A percentile compares a stretch with the other conserved stretches of the same genome.
Conservation (phyloP, 2,797 vertebrate species). For the Tadarida brasiliensis region DNA sequence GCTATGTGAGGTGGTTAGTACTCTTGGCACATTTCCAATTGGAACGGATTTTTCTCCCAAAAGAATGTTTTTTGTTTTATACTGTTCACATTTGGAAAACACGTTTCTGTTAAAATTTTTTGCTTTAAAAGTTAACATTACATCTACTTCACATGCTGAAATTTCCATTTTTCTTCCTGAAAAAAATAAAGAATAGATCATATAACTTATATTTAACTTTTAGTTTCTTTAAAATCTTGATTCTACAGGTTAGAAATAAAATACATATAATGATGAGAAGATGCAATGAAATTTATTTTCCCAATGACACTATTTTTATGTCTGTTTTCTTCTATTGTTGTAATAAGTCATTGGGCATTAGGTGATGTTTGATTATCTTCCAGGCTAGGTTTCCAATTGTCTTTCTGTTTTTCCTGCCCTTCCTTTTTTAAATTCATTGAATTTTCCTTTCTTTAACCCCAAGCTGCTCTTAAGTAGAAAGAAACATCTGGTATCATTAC, state of each 20-base stretch:
- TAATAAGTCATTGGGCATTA: neutral
- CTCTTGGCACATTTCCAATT: neutral
- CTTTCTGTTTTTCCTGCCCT: neutral
- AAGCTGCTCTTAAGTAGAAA: slow-evolving; percentile 40
- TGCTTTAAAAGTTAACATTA: neutral
- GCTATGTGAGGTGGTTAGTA: neutral
- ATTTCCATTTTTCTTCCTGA: neutral
- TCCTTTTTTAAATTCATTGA: slow-evolving; percentile 29
- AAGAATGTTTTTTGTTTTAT: slow-evolving; percentile 7
- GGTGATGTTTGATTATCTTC: neutral
- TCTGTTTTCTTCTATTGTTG: neutral
- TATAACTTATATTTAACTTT: slow-evolving; percentile 11
- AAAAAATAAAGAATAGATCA: neutral
- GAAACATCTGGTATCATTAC: slow-evolving; percentile 11
- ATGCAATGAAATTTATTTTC: neutral
- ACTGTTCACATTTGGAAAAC: neutral
- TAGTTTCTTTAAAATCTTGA: neutral
- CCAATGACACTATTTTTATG: neutral
- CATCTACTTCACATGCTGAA: neutral
- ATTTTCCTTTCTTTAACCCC: slow-evolving; percentile 24
- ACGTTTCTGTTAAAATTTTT: neutral
- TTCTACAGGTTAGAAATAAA: slow-evolving; percentile 45
- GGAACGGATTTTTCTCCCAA: neutral
- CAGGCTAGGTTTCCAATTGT: neutral
- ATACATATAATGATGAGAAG: neutral